phyloP scores from a whole-genome alignment of 2,113 vertebrate species.

The Spea bombifrons region DNA sequence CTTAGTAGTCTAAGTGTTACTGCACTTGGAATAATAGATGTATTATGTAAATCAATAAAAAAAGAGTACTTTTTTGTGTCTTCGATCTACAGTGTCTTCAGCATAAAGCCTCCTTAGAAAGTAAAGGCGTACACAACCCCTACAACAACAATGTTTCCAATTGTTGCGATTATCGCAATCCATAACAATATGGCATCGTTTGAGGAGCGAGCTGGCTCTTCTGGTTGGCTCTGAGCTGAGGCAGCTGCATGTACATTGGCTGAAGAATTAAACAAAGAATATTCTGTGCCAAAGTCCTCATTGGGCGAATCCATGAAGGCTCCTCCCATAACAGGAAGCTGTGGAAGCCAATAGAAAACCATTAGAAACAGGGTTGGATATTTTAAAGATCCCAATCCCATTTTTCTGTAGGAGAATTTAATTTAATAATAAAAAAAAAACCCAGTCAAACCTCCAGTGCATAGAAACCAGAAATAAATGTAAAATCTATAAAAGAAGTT shows the following conservation, averaged over 20 bases:
- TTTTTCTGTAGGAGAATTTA: too few species aligned
- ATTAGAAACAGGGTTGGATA: constrained; percentile 36
- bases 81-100: background rate
- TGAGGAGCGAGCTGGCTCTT: constrained; percentile 83
- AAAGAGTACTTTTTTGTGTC: constrained; percentile 29
- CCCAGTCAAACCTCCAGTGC: too few species aligned
- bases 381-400: too few species aligned
- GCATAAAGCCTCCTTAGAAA: constrained; percentile 72
- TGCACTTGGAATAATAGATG: constrained; percentile 39
- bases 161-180: constrained; percentile 95
- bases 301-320: constrained; percentile 97
- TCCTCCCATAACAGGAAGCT: constrained; percentile 97
- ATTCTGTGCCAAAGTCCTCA: constrained; percentile 91
- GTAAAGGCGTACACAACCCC: constrained; percentile 96
- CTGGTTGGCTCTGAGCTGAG: constrained; percentile 72
- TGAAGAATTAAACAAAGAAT: constrained; percentile 94
- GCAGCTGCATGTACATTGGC: constrained; percentile 82
- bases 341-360: constrained; percentile 51
- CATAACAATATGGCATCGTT: constrained; percentile 93
- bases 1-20: constrained; percentile 24
- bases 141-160: constrained; percentile 96
- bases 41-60: constrained; percentile 28
- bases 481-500: too few species aligned
- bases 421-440: too few species aligned
- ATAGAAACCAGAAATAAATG: too few species aligned